Evolutionary conservation across 2,888 invertebrate species (phyloP).

Genomic region (Azorinus chamasolen): DNA sequence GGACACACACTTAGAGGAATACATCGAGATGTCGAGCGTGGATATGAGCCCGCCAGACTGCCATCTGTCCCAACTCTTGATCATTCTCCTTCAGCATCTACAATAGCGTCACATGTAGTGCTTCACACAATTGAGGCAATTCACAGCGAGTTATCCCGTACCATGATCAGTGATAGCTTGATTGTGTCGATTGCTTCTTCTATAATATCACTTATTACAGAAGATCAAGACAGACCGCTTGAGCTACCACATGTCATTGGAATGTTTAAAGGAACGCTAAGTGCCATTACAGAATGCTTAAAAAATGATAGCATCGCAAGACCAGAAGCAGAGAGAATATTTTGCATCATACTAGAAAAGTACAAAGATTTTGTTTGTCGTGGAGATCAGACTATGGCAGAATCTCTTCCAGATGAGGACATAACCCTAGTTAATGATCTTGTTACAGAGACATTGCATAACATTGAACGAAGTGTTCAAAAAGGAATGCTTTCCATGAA

Average conservation of each 20-base stretch:
- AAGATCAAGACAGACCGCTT: constrained; percentile 1
- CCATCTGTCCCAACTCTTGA: constrained; percentile 36
- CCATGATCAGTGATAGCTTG: constrained; percentile 23
- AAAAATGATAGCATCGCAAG: constrained; percentile 50
- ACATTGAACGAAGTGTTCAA: constrained; percentile 62
- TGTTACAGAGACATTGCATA: constrained; percentile 60
- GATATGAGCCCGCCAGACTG: constrained; percentile 17
- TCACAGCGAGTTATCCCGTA: constrained; percentile 41
- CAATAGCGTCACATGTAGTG: constrained; percentile 62
- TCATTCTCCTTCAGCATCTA: constrained; percentile 52
- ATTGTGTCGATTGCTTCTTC: constrained; percentile 51
- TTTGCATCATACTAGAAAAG: constrained; percentile 62
- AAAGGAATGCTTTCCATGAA: constrained; percentile 52
- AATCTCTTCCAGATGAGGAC: constrained; percentile 29
- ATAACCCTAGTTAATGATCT: constrained; percentile 52
- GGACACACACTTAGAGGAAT: constrained; percentile 38
- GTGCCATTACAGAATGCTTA: constrained; percentile 50
- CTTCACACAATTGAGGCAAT: constrained; percentile 57
- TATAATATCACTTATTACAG: constrained; percentile 32
- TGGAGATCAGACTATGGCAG: neutral
- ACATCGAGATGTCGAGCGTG: constrained; percentile 44
- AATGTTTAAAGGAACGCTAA: constrained; percentile 37
- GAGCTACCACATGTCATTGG: constrained; percentile 35
- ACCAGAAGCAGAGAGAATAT: constrained; percentile 62
- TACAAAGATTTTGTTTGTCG: constrained; percentile 44